Evolutionary conservation across 2,888 invertebrate genomes (phyloP).

Genomic region (Oxyscelio sp.): DNA sequence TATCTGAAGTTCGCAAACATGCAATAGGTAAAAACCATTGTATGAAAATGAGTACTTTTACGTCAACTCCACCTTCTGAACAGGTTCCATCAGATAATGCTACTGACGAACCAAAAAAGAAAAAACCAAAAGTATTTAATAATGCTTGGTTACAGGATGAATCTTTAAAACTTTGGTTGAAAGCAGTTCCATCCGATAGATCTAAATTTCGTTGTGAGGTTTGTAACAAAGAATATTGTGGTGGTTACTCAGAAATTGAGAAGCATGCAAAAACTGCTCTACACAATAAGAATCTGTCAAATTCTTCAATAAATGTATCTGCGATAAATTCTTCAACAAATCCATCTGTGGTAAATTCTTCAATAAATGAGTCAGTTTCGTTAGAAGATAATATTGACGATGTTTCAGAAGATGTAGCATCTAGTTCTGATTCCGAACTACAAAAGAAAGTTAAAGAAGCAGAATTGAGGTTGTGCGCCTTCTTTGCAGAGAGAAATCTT

Average conservation of each 20-base stretch:
- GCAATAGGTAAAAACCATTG: no score
- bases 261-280: background rate
- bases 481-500: constrained; percentile 26
- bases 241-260: background rate
- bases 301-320: background rate
- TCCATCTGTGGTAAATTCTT: background rate
- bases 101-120: no score
- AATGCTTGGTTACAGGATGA: no score
- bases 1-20: no score
- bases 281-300: background rate
- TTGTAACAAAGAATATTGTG: background rate
- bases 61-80: no score
- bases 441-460: background rate
- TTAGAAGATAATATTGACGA: background rate
- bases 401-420: background rate
- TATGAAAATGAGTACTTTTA: no score
- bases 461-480: constrained; percentile 7
- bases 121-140: no score
- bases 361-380: no score
- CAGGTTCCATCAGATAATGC: no score
- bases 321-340: background rate
- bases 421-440: background rate
- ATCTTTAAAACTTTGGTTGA: no score
- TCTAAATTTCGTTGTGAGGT: background rate
- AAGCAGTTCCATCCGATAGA: background rate